Evolutionary conservation across 2,888 invertebrate genomes (phyloP), one percentile per base, ranked within the genome.

Genomic region (Meteorus cinctellus): DNA sequence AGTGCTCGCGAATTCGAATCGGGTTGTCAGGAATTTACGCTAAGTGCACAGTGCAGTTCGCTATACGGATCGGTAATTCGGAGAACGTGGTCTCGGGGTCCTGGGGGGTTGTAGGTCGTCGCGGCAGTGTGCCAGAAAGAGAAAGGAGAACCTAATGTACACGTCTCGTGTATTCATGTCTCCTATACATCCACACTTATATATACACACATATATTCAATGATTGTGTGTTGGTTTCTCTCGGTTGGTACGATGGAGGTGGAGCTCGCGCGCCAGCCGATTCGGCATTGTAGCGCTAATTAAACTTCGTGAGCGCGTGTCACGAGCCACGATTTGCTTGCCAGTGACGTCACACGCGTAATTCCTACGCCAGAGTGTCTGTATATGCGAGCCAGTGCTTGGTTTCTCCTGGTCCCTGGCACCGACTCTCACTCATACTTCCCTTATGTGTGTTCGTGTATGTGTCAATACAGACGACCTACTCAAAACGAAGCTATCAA

Each of bases 251-350:
- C n/a, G 34, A 70, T 36, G 68, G 67, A 77, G 71, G 72, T 62
- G 45, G 72, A 36, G 67, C 73, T 72, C 75, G 67, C 74, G 72
- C 74, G 68, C 72, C 69, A 76, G 78, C 80, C 81, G 80, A 85
- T 86, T 86, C 83, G 83, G 84, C 83, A 86, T 88, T 87, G 86
- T 86, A 84, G 82, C 82, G 84, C 85, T 87, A 88, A 88, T 88
- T 88, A 88, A 88, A 88, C 85, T 81, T 83, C 75, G 83, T 84
- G 84, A 76, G 83, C 84, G 84, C 85, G 86, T 87, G 86, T 86
- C 85, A 84, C 85, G 81, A 88, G 85, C 85, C 86, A 84, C 86
- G 85, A 84, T 71, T 72, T 27, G 75, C 59, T 63, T 72, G 59
- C 63, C 79, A 77, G 79, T 84, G 86, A 86, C 85, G 87, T 87